These are phyloP conservation scores for Aphrophora alni DNA, from an alignment of 2,888 invertebrate species.

Conservation along the genomic window DNA sequence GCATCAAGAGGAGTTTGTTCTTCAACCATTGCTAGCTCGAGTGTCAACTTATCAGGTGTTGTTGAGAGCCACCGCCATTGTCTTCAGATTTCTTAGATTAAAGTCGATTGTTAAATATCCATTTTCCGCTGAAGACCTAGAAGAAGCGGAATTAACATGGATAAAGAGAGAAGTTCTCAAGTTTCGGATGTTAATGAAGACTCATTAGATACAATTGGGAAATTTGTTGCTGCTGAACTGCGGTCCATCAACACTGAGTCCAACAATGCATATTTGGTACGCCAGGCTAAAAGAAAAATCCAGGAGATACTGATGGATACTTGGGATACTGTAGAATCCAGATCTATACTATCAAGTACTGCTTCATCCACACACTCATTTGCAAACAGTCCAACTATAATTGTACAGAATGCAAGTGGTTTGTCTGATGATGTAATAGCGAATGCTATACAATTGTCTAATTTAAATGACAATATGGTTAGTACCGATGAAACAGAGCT, in stretches of 20 bases:
- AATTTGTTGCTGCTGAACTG: background rate
- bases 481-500: background rate
- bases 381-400: background rate
- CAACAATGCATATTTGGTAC: background rate
- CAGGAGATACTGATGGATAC: background rate
- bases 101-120: too few species aligned
- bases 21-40: too few species aligned
- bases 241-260: background rate
- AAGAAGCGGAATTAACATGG: too few species aligned
- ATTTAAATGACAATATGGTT: background rate
- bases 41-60: too few species aligned
- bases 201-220: background rate
- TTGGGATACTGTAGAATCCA: constrained; percentile 1
- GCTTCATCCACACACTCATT: background rate
- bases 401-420: background rate
- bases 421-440: background rate
- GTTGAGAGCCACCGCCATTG: too few species aligned
- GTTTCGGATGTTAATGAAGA: background rate
- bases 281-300: constrained; percentile 7
- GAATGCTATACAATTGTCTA: background rate
- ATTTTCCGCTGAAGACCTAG: too few species aligned
- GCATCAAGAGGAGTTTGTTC: too few species aligned
- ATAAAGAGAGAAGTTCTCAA: background rate
- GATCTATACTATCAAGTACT: background rate
- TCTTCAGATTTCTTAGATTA: too few species aligned